These are phyloP conservation scores for Hirtodrosophila confusa DNA, from an alignment of 2,888 invertebrate species.

Conservation along the genomic window DNA sequence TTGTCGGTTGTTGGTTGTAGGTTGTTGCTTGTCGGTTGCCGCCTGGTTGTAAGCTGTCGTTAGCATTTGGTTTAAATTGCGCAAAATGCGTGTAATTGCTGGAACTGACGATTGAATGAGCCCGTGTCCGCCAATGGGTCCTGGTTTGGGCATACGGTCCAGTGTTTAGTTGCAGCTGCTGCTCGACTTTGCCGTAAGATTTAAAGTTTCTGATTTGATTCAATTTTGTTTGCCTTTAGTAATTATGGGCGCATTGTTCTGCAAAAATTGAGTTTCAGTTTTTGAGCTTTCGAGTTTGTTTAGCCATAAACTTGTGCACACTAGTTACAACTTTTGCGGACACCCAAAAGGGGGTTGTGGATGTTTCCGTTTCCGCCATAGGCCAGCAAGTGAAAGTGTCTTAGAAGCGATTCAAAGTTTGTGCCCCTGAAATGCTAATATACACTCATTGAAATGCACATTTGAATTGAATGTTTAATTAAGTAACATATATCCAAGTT, in stretches of 20 bases:
- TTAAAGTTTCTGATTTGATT: conserved; percentile 76
- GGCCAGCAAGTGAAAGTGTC: conserved; percentile 46
- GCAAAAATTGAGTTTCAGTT: conserved; percentile 72
- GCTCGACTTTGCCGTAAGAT: conserved; percentile 50
- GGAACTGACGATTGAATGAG: conserved; percentile 79
- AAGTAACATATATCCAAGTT: background rate
- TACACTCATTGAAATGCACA: background rate
- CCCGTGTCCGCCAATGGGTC: conserved; percentile 49
- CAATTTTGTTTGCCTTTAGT: conserved; percentile 47
- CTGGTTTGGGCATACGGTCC: background rate
- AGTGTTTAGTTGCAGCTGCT: conserved; percentile 60
- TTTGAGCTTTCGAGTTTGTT: conserved; percentile 58
- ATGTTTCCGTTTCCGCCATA: conserved; percentile 56
- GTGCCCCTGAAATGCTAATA: background rate
- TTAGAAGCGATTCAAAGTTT: conserved; percentile 7
- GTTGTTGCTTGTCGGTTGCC: conserved; percentile 68
- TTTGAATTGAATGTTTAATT: background rate
- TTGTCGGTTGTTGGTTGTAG: conserved; percentile 58
- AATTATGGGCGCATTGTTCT: conserved; percentile 75
- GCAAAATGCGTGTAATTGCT: conserved; percentile 80
- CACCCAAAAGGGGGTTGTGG: conserved; percentile 24
- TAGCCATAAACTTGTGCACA: conserved; percentile 55
- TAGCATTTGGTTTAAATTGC: conserved; percentile 80
- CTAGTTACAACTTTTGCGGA: conserved; percentile 23
- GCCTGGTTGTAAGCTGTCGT: conserved; percentile 75